A percentile compares a stretch with the other conserved stretches of the same genome.
These are phyloP conservation scores for Melanophora roralis DNA, from an alignment of 2,888 invertebrate genomes.

Conservation along the genomic window DNA sequence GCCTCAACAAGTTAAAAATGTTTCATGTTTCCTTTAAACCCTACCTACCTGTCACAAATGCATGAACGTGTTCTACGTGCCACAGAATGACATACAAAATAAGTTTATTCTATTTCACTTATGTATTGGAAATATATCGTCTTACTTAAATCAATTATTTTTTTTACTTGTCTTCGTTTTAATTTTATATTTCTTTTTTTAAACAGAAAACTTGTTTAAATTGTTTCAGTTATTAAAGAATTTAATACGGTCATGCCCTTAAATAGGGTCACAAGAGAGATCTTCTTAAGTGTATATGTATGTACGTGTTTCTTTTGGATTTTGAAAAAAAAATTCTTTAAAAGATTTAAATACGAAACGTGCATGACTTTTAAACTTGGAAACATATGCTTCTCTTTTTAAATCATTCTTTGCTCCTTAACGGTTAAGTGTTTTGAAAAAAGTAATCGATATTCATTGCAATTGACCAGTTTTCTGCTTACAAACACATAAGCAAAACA, in stretches of 20 bases:
- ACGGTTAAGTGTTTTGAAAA: neutral
- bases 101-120: neutral
- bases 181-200: neutral
- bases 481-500: no score
- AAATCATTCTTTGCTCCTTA: neutral
- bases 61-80: neutral
- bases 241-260: conserved; percentile 47
- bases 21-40: neutral
- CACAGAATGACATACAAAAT: conserved; percentile 26
- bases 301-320: no score
- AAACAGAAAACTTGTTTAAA: conserved; percentile 22
- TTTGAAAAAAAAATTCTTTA: neutral
- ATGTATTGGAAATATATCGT: neutral
- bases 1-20: neutral
- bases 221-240: conserved; percentile 13
- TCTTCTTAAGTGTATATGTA: conserved; percentile 8
- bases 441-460: conserved; percentile 28
- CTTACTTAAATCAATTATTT: no score
- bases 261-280: conserved; percentile 37
- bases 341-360: neutral
- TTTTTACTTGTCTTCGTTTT: neutral
- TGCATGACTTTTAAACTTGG: conserved; percentile 12
- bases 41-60: neutral
- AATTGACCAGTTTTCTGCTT: neutral
- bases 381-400: conserved; percentile 19